These are phyloP conservation scores for Agriopis leucophaearia DNA, from an alignment of 2,888 invertebrate species.

Conservation along the genomic window DNA sequence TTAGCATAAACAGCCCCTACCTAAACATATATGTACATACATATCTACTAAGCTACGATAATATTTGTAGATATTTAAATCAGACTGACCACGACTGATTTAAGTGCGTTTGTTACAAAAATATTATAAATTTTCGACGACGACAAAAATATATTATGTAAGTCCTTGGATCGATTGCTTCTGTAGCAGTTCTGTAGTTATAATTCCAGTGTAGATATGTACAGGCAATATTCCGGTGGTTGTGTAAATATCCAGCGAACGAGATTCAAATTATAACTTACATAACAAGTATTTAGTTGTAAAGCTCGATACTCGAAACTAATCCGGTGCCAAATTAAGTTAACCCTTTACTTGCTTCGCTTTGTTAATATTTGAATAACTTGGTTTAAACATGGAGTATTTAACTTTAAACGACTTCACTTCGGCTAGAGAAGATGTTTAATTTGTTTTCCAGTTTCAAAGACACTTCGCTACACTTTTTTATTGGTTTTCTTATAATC, in stretches of 20 bases:
- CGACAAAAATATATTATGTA: not conserved
- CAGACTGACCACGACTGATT: too few species aligned
- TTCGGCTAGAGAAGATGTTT: conserved; percentile 52
- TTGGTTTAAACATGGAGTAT: conserved; percentile 55
- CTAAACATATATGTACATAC: too few species aligned
- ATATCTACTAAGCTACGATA: too few species aligned
- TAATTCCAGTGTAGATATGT: not conserved
- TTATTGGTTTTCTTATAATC: conserved; percentile 31
- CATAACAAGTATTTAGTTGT: conserved; percentile 38
- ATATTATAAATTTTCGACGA: too few species aligned
- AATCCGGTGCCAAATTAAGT: conserved; percentile 54
- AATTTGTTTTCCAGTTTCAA: conserved; percentile 45
- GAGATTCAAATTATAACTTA: conserved; percentile 33
- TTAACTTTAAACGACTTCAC: conserved; percentile 56
- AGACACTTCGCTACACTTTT: conserved; percentile 38
- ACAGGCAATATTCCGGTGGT: conserved; percentile 4
- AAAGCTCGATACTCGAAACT: conserved; percentile 48
- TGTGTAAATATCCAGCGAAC: conserved; percentile 14
- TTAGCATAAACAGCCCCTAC: too few species aligned
- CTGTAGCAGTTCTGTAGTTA: not conserved
- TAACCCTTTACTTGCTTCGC: conserved; percentile 51
- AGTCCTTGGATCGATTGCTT: not conserved
- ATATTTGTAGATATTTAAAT: too few species aligned
- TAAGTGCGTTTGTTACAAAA: too few species aligned
- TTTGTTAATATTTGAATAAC: conserved; percentile 58